These are phyloP conservation scores for Chrysotoxum bicinctum DNA, from an alignment of 2,888 invertebrate species.

Conservation along the genomic window DNA sequence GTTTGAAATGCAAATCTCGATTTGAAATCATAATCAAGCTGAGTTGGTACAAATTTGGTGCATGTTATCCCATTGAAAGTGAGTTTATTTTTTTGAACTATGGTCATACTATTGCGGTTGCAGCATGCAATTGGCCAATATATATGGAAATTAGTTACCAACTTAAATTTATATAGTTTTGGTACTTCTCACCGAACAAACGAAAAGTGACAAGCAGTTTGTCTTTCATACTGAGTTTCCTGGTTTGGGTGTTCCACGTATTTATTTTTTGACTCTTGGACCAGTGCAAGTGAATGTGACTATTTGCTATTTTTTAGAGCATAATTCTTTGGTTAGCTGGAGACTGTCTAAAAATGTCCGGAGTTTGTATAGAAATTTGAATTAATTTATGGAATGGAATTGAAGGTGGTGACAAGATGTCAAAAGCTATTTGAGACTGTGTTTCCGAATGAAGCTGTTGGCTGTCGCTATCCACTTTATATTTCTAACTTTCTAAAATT, in stretches of 20 bases:
- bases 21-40: constrained; percentile 61
- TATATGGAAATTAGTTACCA: constrained; percentile 55
- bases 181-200: neutral
- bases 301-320: neutral
- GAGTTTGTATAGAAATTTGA: neutral
- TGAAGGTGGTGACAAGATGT: neutral
- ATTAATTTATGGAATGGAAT: neutral
- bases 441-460: neutral
- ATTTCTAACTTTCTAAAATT: too few relatives aligned
- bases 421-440: neutral
- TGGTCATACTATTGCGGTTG: neutral
- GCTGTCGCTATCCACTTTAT: neutral
- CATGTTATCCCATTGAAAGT: constrained; percentile 58
- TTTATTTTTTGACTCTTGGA: neutral
- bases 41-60: constrained; percentile 68
- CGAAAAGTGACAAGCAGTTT: constrained; percentile 14
- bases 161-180: constrained; percentile 7
- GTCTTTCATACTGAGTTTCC: constrained; percentile 41
- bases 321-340: neutral
- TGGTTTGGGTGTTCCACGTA: constrained; percentile 13
- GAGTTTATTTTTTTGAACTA: constrained; percentile 25
- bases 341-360: neutral
- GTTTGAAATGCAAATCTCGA: constrained; percentile 53
- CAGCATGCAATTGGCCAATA: constrained; percentile 62
- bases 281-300: neutral